These are phyloP conservation scores for Drosophila biarmipes DNA, from an alignment of 1,140 invertebrate genomes.

Conservation along the genomic window DNA sequence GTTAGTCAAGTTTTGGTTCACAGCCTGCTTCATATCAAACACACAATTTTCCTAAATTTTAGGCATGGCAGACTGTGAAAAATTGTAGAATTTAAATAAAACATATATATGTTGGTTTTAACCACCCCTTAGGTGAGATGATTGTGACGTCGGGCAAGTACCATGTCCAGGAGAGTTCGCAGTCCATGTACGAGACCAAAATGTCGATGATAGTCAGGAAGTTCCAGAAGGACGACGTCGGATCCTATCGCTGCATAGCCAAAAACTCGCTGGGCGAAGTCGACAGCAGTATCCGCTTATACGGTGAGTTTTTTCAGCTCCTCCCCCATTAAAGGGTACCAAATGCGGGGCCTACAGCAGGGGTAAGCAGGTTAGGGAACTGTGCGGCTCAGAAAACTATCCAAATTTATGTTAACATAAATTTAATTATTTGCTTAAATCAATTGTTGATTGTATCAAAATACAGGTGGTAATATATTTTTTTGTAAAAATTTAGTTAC, in stretches of 20 bases:
- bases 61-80: neutral
- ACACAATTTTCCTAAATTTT: neutral
- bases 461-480: no score
- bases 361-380: neutral
- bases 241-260: constrained; percentile 94
- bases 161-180: constrained; percentile 89
- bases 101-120: neutral
- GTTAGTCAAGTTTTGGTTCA: neutral
- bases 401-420: neutral
- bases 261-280: constrained; percentile 96
- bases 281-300: constrained; percentile 94
- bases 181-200: constrained; percentile 92
- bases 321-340: neutral
- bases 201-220: constrained; percentile 93
- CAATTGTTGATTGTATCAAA: no score
- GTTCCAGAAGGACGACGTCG: constrained; percentile 92
- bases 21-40: constrained; percentile 3
- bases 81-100: neutral
- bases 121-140: constrained; percentile 89
- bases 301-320: constrained; percentile 88
- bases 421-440: no score
- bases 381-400: neutral
- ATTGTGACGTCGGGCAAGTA: constrained; percentile 92
- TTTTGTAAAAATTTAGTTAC: no score
- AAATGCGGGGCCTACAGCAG: neutral